Conservation (phyloP, 2,888 invertebrate species). For the Eupithecia tripunctaria region DNA sequence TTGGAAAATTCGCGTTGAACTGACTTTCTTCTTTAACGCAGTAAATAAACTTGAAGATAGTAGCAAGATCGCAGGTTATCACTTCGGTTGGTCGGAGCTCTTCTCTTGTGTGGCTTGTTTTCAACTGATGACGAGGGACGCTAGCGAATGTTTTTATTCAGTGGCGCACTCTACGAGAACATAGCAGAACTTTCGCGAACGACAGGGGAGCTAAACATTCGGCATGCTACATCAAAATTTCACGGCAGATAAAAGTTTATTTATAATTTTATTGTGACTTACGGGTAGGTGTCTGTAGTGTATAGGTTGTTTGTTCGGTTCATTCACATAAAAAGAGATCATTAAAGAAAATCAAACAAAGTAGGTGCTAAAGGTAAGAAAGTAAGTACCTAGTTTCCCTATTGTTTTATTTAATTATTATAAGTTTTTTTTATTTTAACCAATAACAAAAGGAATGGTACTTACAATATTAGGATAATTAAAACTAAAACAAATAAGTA, state of each 20-base stretch:
- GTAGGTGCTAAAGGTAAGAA: no score
- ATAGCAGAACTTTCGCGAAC: conserved; percentile 62
- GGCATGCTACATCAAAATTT: background rate
- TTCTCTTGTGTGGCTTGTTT: conserved; percentile 43
- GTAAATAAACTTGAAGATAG: background rate
- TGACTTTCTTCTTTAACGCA: background rate
- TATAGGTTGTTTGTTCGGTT: background rate
- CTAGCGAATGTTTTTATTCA: conserved; percentile 57
- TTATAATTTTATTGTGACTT: background rate
- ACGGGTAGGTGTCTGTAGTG: background rate
- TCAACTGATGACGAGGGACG: conserved; percentile 57
- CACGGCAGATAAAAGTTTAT: background rate
- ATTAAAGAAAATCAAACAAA: background rate
- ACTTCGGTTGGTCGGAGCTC: conserved; percentile 22
- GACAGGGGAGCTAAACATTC: conserved; percentile 42
- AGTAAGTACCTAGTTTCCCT: no score
- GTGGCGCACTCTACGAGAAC: conserved; percentile 59
- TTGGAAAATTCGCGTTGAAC: background rate
- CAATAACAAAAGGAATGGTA: no score
- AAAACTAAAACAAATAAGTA: no score
- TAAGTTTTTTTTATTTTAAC: no score
- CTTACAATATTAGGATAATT: no score
- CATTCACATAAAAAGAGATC: background rate
- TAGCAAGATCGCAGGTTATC: background rate
- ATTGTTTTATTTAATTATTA: no score